Percentiles rank a stretch among this genome's conserved stretches.
phyloP scores from a whole-genome alignment of 2,113 vertebrate genomes.

The Spheniscus mendiculus region DNA sequence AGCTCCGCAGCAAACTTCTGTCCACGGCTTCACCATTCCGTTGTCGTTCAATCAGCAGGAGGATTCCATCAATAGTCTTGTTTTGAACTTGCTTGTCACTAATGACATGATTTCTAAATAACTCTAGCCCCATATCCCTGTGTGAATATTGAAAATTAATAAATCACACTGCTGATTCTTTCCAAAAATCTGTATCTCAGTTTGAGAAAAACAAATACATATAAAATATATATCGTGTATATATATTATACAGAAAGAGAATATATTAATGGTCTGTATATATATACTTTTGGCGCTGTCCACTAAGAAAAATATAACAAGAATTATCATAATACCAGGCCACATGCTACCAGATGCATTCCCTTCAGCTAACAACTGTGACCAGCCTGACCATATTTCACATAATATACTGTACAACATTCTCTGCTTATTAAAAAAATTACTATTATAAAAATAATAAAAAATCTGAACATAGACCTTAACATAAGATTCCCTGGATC shows the following conservation, averaged over 20 bases:
- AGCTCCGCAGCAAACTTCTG: constrained; percentile 79
- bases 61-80: constrained; percentile 81
- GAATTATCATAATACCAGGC: neutral
- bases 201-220: neutral
- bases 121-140: constrained; percentile 86
- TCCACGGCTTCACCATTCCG: constrained; percentile 81
- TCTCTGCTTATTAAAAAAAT: neutral
- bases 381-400: neutral
- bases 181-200: neutral
- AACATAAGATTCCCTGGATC: neutral
- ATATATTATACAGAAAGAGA: neutral
- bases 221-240: neutral
- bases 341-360: neutral
- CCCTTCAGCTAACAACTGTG: neutral
- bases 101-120: constrained; percentile 80
- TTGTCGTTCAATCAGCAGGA: constrained; percentile 76
- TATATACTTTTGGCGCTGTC: neutral
- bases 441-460: neutral
- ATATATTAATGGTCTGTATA: neutral
- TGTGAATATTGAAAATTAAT: neutral
- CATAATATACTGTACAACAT: neutral
- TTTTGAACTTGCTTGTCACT: constrained; percentile 80
- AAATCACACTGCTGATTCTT: neutral
- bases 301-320: neutral
- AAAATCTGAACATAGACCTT: neutral